These are phyloP conservation scores for Anhinga anhinga DNA, from an alignment of 2,113 vertebrate genomes.

Conservation along the genomic window DNA sequence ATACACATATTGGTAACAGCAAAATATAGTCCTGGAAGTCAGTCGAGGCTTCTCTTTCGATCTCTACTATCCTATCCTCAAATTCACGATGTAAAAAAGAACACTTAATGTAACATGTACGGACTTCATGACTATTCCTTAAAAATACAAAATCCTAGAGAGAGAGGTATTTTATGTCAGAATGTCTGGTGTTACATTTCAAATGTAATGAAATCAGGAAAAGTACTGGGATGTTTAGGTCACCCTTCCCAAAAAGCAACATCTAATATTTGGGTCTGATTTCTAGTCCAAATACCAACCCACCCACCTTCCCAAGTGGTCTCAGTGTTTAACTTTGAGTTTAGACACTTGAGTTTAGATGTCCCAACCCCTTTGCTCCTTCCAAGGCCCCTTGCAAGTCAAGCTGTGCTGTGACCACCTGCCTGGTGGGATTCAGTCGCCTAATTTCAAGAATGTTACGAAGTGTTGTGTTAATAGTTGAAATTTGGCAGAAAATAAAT, in stretches of 20 bases:
- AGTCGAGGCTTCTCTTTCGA: background rate
- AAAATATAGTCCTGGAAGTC: background rate
- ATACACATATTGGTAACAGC: too few relatives aligned
- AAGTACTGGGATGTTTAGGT: background rate
- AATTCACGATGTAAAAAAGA: background rate
- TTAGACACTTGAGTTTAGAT: background rate
- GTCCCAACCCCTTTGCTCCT: background rate
- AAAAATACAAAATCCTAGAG: background rate
- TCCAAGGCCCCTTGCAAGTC: background rate
- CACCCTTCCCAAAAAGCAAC: background rate
- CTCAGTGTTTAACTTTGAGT: background rate
- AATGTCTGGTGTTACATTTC: background rate
- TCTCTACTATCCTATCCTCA: background rate
- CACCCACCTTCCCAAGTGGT: background rate
- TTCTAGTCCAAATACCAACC: background rate
- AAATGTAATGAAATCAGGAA: background rate
- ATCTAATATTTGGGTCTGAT: background rate
- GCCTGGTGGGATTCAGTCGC: background rate
- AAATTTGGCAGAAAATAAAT: too few relatives aligned
- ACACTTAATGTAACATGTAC: accelerated
- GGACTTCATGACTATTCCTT: background rate
- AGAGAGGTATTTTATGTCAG: background rate
- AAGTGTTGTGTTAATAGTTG: too few relatives aligned
- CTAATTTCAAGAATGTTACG: background rate
- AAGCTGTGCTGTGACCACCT: background rate